These are phyloP conservation scores for Synergus umbraculus DNA, from an alignment of 2,888 invertebrate genomes.

Conservation along the genomic window DNA sequence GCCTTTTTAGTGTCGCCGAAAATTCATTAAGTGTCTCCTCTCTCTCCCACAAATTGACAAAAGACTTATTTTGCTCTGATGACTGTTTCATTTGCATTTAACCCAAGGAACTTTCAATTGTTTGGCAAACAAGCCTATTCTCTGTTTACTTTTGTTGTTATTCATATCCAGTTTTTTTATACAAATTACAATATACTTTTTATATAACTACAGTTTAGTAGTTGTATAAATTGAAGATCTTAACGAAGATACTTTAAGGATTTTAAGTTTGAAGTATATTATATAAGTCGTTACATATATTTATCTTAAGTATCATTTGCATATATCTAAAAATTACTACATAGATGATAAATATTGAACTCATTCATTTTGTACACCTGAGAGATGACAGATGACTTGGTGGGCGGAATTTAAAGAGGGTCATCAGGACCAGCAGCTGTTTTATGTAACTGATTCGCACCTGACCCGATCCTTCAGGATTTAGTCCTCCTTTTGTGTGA, in stretches of 20 bases:
- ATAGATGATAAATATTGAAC: neutral
- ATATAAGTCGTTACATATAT: no score
- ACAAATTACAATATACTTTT: neutral
- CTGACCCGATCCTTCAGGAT: conserved; percentile 12
- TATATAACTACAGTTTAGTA: neutral
- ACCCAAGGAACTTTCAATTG: conserved; percentile 1
- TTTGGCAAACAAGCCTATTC: neutral
- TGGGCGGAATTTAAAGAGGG: neutral
- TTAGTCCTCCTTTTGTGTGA: neutral
- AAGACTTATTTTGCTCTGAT: neutral
- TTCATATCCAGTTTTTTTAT: neutral
- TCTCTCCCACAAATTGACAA: neutral
- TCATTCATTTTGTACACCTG: neutral
- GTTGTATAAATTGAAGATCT: neutral
- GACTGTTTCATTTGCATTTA: neutral
- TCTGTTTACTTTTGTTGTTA: neutral
- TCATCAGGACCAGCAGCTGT: conserved; percentile 20
- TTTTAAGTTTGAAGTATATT: neutral
- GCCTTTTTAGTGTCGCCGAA: conserved; percentile 9
- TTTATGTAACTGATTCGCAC: conserved; percentile 36
- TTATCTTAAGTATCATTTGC: no score
- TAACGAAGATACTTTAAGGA: neutral
- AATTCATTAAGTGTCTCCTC: conserved; percentile 6
- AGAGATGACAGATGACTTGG: conserved; percentile 12
- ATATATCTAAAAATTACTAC: neutral